Conservation (phyloP, 2,888 invertebrate species). For the Antitype chi region DNA sequence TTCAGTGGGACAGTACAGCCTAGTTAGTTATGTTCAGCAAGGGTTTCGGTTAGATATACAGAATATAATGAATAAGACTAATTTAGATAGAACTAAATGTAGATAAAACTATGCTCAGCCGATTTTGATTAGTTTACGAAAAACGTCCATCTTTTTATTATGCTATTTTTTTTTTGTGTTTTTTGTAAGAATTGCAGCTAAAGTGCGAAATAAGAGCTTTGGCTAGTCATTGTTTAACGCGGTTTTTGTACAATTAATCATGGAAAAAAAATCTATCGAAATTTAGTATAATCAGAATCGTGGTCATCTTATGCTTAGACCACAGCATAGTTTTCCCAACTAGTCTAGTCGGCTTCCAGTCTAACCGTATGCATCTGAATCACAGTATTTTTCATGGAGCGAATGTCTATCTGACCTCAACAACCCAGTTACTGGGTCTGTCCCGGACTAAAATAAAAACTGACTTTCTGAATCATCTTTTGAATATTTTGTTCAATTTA, state of each 20-base stretch:
- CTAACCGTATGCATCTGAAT: background rate
- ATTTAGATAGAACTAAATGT: slow-evolving; percentile 87
- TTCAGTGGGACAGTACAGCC: no score
- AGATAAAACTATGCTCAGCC: slow-evolving; percentile 85
- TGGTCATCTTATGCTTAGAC: background rate
- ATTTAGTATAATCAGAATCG: background rate
- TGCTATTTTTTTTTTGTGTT: slow-evolving; percentile 48
- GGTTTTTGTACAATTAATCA: background rate
- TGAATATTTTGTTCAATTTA: background rate
- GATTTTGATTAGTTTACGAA: slow-evolving; percentile 64
- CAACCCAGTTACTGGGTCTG: background rate
- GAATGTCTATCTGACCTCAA: background rate
- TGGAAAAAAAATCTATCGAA: background rate
- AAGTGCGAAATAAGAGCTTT: slow-evolving; percentile 58
- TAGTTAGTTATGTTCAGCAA: slow-evolving; percentile 4
- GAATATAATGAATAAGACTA: slow-evolving; percentile 76
- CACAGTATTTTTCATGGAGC: background rate
- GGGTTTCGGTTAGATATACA: slow-evolving; percentile 66
- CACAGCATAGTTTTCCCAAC: background rate
- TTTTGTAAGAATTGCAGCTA: slow-evolving; percentile 71
- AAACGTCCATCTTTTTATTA: slow-evolving; percentile 63
- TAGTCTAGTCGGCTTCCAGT: background rate
- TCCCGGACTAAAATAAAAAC: background rate
- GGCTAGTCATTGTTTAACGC: slow-evolving; percentile 22
- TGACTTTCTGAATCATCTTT: background rate